Conservation (phyloP, 1,140 invertebrate genomes). For the Panulirus ornatus region DNA sequence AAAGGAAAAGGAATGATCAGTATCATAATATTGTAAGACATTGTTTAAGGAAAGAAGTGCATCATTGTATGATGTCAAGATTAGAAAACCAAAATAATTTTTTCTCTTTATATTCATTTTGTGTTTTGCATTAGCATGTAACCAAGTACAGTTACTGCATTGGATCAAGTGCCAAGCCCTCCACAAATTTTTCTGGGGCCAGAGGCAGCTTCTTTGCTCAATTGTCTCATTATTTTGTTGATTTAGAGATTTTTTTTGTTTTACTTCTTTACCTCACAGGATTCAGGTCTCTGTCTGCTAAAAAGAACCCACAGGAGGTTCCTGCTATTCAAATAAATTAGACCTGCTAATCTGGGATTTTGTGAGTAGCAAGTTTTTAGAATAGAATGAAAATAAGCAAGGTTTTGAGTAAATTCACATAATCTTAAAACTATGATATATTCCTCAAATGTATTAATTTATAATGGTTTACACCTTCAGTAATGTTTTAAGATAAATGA, state of each 20-base stretch:
- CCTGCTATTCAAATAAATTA: constrained; percentile 49
- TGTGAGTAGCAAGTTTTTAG: constrained; percentile 44
- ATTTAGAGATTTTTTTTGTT: constrained; percentile 15
- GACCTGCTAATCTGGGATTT: constrained; percentile 28
- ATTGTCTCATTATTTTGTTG: constrained; percentile 17
- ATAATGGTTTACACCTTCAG: background rate
- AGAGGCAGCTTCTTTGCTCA: constrained; percentile 16
- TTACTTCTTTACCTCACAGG: constrained; percentile 35
- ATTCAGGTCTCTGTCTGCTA: constrained; percentile 36
- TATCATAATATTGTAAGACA: too few species aligned
- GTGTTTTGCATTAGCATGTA: too few species aligned
- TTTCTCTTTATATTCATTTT: too few species aligned
- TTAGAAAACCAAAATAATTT: too few species aligned
- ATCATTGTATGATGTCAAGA: too few species aligned
- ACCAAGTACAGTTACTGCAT: too few species aligned
- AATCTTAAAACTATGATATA: background rate
- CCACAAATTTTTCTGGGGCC: constrained; percentile 5
- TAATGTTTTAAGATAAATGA: background rate
- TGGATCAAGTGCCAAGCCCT: constrained; percentile 30
- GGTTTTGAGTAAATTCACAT: background rate
- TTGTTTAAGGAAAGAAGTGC: too few species aligned
- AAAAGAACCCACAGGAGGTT: constrained; percentile 47
- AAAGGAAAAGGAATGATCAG: too few species aligned
- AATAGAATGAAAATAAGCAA: background rate
- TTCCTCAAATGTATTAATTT: background rate